Base-by-base conservation (phyloP, 2,888 invertebrate genomes). In the Chrysolina haemoptera region DNA sequence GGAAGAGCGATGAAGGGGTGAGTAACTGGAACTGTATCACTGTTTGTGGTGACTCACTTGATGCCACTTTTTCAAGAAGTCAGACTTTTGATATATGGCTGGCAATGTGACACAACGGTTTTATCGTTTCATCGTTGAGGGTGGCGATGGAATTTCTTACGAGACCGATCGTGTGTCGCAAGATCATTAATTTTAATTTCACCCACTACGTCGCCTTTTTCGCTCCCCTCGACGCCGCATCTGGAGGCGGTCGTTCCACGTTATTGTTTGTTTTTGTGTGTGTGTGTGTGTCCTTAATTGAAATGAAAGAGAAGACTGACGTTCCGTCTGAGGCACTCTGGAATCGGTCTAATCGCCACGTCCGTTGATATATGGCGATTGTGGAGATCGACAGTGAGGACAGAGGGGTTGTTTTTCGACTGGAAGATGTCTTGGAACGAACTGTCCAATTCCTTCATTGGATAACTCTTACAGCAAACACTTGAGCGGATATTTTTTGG, bases 181-280 rank as follows among this genome's bases (percentile, higher is more conserved):
- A 12, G 59, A 59, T 59, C 59, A 22, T 35, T n/a, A 27, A 59
- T 59, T 59, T 59, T 59, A n/a, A 59, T 59, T 59, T 59, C 59
- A 16, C 59, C 59, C 59, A 59, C 59, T 2, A 18, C 9, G 59
- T 59, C 59, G 12, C 59, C 35, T 18, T 18, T n/a, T 16, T 18
- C n/a, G 18, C 9, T 10, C n/a, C 18, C 18, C 50, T 59, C 11
- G 14, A 22, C 27, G 59, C 6, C 59, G 3, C 27, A 59, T 59
- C 59, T 59, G 27, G 35, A 27, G 35, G 59, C 59, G 35, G 59
- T 59, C 59, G 10, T 55, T 55, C n/a, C n/a, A 16, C 59, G 79
- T 82, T 78, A 66, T 65, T 40, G 48, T 18, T 50, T 67, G 35
- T 63, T 68, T 67, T 63, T 59, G 59, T 59, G 59, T 62, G n/a